These are phyloP conservation scores for Trochalopteron elliotii DNA, from an alignment of 2,113 vertebrate species.

Conservation along the genomic window DNA sequence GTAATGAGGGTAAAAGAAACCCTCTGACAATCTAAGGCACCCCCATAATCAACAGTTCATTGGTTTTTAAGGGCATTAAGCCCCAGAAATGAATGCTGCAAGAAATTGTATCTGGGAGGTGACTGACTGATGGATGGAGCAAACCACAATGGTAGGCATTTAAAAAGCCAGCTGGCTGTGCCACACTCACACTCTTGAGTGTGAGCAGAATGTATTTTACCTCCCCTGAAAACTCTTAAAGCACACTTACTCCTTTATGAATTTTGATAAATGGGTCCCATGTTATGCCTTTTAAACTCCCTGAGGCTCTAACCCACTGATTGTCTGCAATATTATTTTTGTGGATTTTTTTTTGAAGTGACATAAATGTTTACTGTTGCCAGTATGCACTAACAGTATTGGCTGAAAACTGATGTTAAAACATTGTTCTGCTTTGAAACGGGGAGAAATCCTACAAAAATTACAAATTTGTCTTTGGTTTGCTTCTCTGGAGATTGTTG, in stretches of 20 bases:
- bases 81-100: background rate
- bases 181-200: background rate
- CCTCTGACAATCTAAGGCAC: background rate
- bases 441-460: background rate
- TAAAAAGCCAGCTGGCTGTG: background rate
- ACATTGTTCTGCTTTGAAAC: background rate
- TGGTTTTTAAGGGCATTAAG: constrained; percentile 9
- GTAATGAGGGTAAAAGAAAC: background rate
- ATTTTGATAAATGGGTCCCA: background rate
- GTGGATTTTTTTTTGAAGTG: background rate
- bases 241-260: background rate
- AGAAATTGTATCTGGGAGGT: constrained; percentile 32
- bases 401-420: background rate
- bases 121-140: background rate
- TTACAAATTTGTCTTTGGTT: background rate
- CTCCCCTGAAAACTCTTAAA: background rate
- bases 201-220: background rate
- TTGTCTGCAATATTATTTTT: background rate
- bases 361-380: background rate
- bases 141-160: constrained; percentile 20
- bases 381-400: background rate
- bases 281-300: background rate
- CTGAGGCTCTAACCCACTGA: background rate
- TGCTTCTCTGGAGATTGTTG: background rate
- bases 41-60: background rate